Evolutionary conservation across 2,797 vertebrate species (phyloP).

Genomic region (Rallus crepitans): DNA sequence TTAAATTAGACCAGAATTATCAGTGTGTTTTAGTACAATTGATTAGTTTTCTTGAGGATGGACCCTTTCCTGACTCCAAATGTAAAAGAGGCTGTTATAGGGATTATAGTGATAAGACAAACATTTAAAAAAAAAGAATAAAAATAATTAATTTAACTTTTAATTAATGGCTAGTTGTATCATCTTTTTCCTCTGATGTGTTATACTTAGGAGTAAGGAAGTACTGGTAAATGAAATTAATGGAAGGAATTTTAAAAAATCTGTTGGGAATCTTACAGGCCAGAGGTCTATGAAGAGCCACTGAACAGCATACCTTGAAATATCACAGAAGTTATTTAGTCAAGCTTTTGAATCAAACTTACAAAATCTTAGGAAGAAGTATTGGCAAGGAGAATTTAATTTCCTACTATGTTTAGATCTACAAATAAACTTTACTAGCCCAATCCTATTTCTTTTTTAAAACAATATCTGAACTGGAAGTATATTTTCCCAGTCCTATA

Average conservation of each 20-base stretch:
- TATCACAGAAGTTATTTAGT: not conserved
- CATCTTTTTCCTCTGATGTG: not conserved
- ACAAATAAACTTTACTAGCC: not conserved
- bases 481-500: not conserved
- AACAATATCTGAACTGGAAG: not conserved
- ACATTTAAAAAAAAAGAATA: not conserved
- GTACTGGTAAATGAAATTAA: not conserved
- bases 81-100: not conserved
- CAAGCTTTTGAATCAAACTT: not conserved
- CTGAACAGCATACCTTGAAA: not conserved
- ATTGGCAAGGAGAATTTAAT: not conserved
- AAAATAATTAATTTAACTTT: not conserved
- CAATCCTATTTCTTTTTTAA: not conserved
- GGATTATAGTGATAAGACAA: not conserved
- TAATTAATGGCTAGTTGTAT: not conserved
- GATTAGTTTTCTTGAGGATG: not conserved
- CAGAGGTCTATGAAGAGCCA: not conserved
- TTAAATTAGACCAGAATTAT: not conserved
- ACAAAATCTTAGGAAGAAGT: not conserved
- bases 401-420: not conserved
- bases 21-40: not conserved
- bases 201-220: not conserved
- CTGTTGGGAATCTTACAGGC: rapidly evolving
- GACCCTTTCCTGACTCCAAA: not conserved
- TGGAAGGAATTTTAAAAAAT: not conserved